These are phyloP conservation scores for Eublepharis macularius DNA, from an alignment of 2,113 vertebrate species.

Conservation along the genomic window DNA sequence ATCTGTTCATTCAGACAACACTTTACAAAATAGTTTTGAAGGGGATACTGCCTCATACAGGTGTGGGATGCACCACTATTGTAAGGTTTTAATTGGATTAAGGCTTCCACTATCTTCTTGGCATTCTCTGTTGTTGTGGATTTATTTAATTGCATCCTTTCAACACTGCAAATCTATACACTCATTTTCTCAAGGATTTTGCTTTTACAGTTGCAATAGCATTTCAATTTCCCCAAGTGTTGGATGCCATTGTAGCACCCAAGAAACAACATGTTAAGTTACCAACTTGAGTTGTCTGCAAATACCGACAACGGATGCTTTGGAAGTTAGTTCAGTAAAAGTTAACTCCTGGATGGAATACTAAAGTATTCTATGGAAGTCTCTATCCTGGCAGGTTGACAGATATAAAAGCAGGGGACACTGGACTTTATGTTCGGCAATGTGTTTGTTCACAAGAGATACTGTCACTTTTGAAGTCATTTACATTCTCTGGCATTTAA, in stretches of 20 bases:
- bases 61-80: conserved; percentile 38
- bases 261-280: conserved; percentile 47
- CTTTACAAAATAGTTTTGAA: conserved; percentile 52
- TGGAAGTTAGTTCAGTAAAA: conserved; percentile 67
- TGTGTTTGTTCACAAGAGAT: conserved; percentile 64
- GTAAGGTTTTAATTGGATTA: conserved; percentile 70
- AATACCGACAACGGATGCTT: conserved; percentile 70
- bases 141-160: conserved; percentile 28
- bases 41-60: conserved; percentile 48
- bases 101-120: conserved; percentile 73
- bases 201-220: conserved; percentile 59
- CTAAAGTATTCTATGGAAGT: conserved; percentile 53
- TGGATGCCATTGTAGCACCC: conserved; percentile 55
- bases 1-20: conserved; percentile 61
- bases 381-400: conserved; percentile 52
- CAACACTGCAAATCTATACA: conserved; percentile 24
- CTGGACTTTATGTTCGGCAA: conserved; percentile 21
- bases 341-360: conserved; percentile 72
- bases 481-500: conserved; percentile 77
- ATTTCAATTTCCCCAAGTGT: conserved; percentile 54
- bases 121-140: conserved; percentile 39
- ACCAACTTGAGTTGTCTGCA: conserved; percentile 49
- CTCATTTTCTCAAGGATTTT: conserved; percentile 59
- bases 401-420: conserved; percentile 51
- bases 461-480: conserved; percentile 68